Evolutionary conservation across 2,888 invertebrate genomes (phyloP).

Genomic region (Epirrhoe tristata): DNA sequence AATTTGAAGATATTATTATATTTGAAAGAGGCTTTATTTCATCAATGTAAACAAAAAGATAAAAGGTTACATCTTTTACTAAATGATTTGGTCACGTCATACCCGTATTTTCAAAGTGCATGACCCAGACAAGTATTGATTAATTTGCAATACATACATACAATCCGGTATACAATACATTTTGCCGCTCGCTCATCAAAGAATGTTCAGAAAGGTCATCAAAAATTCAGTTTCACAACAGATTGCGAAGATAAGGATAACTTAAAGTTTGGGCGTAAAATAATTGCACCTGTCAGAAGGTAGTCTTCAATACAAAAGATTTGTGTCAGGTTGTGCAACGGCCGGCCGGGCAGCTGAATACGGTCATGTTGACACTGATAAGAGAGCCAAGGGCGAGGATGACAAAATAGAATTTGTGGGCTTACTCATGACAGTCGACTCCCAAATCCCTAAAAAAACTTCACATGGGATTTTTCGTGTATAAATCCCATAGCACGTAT

Average conservation of each 20-base stretch:
- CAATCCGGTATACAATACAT: constrained; percentile 14
- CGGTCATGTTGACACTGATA: constrained; percentile 30
- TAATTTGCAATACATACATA: neutral
- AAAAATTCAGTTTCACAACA: constrained; percentile 35
- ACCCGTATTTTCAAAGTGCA: neutral
- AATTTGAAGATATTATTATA: too few relatives aligned
- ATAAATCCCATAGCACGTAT: neutral
- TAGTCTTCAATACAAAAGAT: constrained; percentile 33
- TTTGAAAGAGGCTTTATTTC: too few relatives aligned
- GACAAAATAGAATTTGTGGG: neutral
- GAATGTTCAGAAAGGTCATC: constrained; percentile 28
- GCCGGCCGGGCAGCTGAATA: constrained; percentile 23
- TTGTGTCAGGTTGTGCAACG: constrained; percentile 37
- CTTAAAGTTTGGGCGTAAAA: constrained; percentile 26
- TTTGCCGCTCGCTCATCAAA: constrained; percentile 12
- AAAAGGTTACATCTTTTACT: neutral
- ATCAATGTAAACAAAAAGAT: neutral
- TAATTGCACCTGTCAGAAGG: constrained; percentile 33
- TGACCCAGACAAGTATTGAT: neutral
- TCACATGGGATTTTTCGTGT: neutral
- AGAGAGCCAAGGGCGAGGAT: constrained; percentile 13
- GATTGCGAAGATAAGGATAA: constrained; percentile 36
- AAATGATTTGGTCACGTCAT: neutral
- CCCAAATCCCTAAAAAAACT: neutral
- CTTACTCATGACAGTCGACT: neutral